These are phyloP conservation scores for Parazoanthus swiftii DNA, from an alignment of 92 coral and sea anemone species.

Conservation along the genomic window DNA sequence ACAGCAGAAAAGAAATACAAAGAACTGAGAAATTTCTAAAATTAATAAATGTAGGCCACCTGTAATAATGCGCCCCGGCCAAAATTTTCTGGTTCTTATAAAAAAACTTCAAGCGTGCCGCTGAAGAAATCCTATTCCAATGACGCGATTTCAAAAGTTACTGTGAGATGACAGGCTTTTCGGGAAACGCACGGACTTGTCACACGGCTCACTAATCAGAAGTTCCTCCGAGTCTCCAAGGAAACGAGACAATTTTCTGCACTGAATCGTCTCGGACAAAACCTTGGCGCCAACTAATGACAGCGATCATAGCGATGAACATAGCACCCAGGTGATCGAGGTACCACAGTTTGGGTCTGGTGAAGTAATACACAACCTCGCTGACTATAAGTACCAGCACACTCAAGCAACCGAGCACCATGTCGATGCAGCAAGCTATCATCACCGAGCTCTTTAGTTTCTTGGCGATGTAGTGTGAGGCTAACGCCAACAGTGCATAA, in stretches of 20 bases:
- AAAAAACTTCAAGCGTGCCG: too few species aligned
- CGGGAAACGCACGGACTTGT: not conserved
- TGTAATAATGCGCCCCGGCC: too few species aligned
- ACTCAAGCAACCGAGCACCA: not conserved
- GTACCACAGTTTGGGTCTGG: constrained; percentile 11
- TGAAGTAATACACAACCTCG: not conserved
- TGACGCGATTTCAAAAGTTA: too few species aligned
- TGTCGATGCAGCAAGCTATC: constrained; percentile 28
- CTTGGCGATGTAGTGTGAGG: constrained; percentile 7
- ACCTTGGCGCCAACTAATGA: constrained; percentile 22
- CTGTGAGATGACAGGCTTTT: too few species aligned
- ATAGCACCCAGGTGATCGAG: constrained; percentile 35
- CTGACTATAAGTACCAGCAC: constrained; percentile 4
- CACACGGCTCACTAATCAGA: not conserved
- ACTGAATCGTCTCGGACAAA: constrained; percentile 16
- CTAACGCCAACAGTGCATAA: not conserved
- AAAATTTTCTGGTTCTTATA: too few species aligned
- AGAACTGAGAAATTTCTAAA: too few species aligned
- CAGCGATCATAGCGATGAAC: constrained; percentile 10
- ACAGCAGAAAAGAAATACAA: too few species aligned
- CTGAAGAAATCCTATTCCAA: too few species aligned
- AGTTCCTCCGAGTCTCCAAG: constrained; percentile 12
- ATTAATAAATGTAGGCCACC: too few species aligned
- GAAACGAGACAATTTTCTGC: not conserved
- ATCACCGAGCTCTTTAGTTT: constrained; percentile 30